These are phyloP conservation scores for Pseudopodoces humilis DNA, from an alignment of 2,113 vertebrate species.

Conservation along the genomic window DNA sequence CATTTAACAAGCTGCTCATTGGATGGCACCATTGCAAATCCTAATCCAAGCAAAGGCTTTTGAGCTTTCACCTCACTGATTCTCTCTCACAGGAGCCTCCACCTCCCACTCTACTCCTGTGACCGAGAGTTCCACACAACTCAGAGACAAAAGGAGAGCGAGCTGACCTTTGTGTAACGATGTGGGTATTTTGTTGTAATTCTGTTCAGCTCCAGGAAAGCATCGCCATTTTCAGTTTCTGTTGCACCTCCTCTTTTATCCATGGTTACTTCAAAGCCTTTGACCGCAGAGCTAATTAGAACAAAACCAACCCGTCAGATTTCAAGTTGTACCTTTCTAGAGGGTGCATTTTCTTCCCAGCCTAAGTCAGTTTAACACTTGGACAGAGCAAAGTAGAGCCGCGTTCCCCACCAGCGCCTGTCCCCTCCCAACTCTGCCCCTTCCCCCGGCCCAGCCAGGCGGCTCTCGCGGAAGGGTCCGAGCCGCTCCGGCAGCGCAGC, in stretches of 20 bases:
- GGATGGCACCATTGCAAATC: neutral
- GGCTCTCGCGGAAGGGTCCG: fast-evolving
- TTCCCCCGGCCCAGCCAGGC: neutral
- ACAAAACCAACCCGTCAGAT: neutral
- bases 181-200: constrained; percentile 72
- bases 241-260: constrained; percentile 82
- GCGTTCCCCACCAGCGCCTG: fast-evolving
- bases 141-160: neutral
- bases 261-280: constrained; percentile 77
- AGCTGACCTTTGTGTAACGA: constrained; percentile 90
- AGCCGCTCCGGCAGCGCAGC: neutral
- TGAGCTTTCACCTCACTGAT: neutral
- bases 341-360: neutral
- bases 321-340: fast-evolving
- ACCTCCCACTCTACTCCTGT: neutral
- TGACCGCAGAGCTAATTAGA: constrained; percentile 43
- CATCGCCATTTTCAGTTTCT: constrained; percentile 81
- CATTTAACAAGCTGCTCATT: neutral
- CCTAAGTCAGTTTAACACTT: fast-evolving
- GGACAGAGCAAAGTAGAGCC: fast-evolving
- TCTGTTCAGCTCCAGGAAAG: constrained; percentile 74
- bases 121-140: neutral
- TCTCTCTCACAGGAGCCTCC: neutral
- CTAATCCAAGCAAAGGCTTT: neutral
- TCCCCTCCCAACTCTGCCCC: fast-evolving